Conservation (phyloP, 2,113 vertebrate genomes). For the Eulemur rufifrons region DNA sequence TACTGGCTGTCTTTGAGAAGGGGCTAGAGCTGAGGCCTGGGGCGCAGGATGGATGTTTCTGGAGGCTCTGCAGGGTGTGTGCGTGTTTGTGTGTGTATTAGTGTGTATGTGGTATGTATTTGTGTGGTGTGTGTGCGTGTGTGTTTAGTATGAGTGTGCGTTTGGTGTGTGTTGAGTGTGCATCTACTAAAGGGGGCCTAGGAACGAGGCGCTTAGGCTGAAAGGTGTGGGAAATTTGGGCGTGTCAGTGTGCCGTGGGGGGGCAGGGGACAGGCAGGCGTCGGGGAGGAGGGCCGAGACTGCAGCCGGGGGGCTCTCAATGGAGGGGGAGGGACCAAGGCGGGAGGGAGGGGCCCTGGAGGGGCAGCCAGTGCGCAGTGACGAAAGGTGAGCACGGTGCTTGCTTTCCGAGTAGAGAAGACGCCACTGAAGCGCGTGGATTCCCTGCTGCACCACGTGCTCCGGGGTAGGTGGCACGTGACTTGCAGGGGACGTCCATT, state of each 20-base stretch:
- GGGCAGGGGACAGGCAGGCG: too few species aligned
- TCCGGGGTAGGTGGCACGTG: background rate
- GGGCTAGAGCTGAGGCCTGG: background rate
- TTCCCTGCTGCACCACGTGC: background rate
- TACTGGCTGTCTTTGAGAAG: background rate
- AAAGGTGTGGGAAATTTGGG: background rate
- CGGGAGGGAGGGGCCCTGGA: background rate
- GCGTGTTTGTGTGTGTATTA: background rate
- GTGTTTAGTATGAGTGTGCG: background rate
- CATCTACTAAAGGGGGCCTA: background rate
- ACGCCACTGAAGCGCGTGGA: too few species aligned
- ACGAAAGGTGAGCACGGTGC: background rate
- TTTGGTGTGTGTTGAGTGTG: background rate
- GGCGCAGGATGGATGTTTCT: background rate
- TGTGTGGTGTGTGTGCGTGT: background rate
- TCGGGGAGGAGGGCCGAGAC: background rate
- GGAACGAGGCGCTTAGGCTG: background rate
- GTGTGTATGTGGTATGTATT: background rate
- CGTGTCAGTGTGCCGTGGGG: background rate
- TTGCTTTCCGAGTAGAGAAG: background rate
- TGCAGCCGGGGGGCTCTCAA: fast-evolving
- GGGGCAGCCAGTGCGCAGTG: background rate
- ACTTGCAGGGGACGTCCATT: background rate
- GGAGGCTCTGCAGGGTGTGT: background rate
- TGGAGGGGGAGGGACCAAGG: background rate